Base-by-base conservation (phyloP, 2,888 invertebrate genomes). In the Limnephilus marmoratus region DNA sequence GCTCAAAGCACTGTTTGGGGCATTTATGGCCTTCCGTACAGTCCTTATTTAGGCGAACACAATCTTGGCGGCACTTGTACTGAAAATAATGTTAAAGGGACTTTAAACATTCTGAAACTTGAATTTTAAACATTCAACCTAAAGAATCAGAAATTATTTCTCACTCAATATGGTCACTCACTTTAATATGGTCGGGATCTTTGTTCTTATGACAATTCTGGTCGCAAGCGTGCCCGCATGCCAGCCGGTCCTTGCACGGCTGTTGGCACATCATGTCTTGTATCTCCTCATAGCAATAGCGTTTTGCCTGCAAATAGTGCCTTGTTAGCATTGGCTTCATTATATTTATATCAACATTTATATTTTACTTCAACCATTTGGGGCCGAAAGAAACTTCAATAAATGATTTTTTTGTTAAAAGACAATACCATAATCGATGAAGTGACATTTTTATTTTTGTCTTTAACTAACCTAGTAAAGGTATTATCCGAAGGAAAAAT, bases 221-320 rank as follows among this genome's bases (percentile, higher is more conserved):
- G 2, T 89, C 93, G 94, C 98, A 98, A 1, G 95, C 94, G 94
- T 98, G 98, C 0, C 97, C 97, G 94, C 97, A 98, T 29, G 95
- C 94, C 41, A 97, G 95, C 41, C 97, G 95, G 49, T 95, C 94
- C 85, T 96, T 95, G 94, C 97, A 97, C 0, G 94, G 95, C 90
- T 95, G 94, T 2, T 94, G 94, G 94, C 97, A 97, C 18, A 82
- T 90, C 49, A 96, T 95, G 0, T 93, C 91, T 0, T 94, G 94
- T 4, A 95, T 91, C 81, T 96, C 94, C 90, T 94, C 85, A 92
- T 95, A 94, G 94, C 97, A 97, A 4, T 94, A 94, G 68, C 68
- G 68, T n/a, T 68, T 68, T 24, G 68, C 68, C 68, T 68, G 68
- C 68, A 68, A 68, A 68, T 68, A 68, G 68, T 68, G n/a, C 24